Evolutionary conservation across 2,888 invertebrate species (phyloP), one percentile per base, ranked within the genome.

Genomic region (Drosophila histrio): DNA sequence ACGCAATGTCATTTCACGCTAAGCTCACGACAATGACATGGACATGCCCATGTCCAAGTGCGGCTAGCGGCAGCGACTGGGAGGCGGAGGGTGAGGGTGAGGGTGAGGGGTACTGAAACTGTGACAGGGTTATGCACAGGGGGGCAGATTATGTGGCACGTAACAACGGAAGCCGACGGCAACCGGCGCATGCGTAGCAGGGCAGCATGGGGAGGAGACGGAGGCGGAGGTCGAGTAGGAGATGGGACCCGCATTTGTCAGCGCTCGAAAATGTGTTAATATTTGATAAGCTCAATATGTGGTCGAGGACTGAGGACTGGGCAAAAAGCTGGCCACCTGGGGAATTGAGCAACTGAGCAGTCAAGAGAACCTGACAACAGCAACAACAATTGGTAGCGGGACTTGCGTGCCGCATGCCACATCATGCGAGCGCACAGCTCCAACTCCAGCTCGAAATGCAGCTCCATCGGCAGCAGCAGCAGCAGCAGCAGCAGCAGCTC

Each of bases 211-310:
- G 15, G 17, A n/a, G 19, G 8, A 38, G 15, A 13, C 13, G 13
- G 24, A 15, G 24, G 11, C n/a, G 11, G 17, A 24, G 4, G 30
- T 2, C 5, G 44, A 28, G 50, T 19, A 32, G 15, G 34, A 1
- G 26, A 8, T 19, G 46, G 36, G 39, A 49, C 68, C 82, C 77
- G 72, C 72, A 75, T 72, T 66, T 79, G 82, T 86, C 86, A 75
- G 80, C 80, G 82, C 83, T 77, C 58, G 77, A 58, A 76, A 85
- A 87, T 82, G 78, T 88, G 79, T 88, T 88, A 87, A 87, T 87
- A 88, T 88, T 87, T 87, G 75, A 87, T 88, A 85, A 81, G 78
- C 82, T 73, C 84, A 71, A 82, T 84, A 87, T 84, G 84, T 78
- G 84, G 82, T 79, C 82, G 78, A 64, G 67, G 15, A 17, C 34